phyloP scores from a whole-genome alignment of 92 coral and sea anemone genomes.

The Porites lobata region DNA sequence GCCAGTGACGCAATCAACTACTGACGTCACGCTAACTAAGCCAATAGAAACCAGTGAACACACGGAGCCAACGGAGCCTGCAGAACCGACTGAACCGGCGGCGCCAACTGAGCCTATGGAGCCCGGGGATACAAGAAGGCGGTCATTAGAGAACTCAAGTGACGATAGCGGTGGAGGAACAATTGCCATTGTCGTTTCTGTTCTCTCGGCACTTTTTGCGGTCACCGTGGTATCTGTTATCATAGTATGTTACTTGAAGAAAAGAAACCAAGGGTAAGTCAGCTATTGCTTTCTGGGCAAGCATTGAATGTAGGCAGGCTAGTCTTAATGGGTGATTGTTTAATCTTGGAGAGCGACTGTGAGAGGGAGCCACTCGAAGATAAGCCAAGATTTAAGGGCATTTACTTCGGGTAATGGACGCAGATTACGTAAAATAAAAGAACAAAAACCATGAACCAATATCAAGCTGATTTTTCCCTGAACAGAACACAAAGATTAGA shows the following conservation, averaged over 20 bases:
- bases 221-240: background rate
- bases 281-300: background rate
- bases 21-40: background rate
- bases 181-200: background rate
- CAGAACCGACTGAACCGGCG: background rate
- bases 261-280: conserved; percentile 5
- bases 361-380: too few relatives aligned
- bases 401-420: too few relatives aligned
- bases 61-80: background rate
- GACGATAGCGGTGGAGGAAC: background rate
- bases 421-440: too few relatives aligned
- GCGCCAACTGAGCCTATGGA: background rate
- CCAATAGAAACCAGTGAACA: background rate
- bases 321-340: too few relatives aligned
- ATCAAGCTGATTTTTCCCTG: too few relatives aligned
- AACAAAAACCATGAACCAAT: too few relatives aligned
- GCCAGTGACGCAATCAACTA: background rate
- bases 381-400: too few relatives aligned
- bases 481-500: too few relatives aligned
- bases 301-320: background rate
- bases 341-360: too few relatives aligned
- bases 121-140: background rate
- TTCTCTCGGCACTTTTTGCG: background rate
- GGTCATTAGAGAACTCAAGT: background rate
- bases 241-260: background rate